Evolutionary conservation across 2,113 vertebrate species (phyloP).

Genomic region (Melanotaenia duboulayi): DNA sequence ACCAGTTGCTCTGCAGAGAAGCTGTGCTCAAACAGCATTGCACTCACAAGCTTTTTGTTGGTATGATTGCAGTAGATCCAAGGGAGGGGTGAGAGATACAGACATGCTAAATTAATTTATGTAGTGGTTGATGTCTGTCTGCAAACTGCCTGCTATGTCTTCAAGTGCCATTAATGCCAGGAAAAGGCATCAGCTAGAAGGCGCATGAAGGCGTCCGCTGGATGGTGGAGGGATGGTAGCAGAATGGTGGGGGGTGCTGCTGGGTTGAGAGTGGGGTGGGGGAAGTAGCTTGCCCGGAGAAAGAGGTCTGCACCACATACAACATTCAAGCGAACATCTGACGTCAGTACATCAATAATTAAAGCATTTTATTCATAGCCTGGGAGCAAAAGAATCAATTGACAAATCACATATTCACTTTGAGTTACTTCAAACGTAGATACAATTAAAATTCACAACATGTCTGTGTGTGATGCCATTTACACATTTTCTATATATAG

Average conservation of each 20-base stretch:
- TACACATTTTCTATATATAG: conserved; percentile 75
- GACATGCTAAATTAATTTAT: conserved; percentile 46
- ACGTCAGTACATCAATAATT: conserved; percentile 87
- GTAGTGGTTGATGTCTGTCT: conserved; percentile 67
- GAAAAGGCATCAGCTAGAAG: conserved; percentile 43
- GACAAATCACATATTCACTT: conserved; percentile 88
- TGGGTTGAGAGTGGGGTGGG: conserved; percentile 60
- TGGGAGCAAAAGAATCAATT: conserved; percentile 84
- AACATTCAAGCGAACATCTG: conserved; percentile 84
- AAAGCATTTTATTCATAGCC: conserved; percentile 88
- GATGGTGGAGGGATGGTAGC: conserved; percentile 25
- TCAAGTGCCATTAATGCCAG: conserved; percentile 72
- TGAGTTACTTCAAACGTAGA: conserved; percentile 83
- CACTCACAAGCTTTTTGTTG: conserved; percentile 51
- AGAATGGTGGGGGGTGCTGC: conserved; percentile 27
- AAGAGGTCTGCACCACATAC: conserved; percentile 84
- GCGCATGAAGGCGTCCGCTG: conserved; percentile 52
- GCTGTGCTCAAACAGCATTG: conserved; percentile 49
- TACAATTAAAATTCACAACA: conserved; percentile 80
- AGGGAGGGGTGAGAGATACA: conserved; percentile 13
- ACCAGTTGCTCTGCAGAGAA: conserved; percentile 52
- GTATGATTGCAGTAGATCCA: conserved; percentile 38
- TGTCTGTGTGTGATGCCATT: conserved; percentile 47
- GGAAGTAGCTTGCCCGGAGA: conserved; percentile 76
- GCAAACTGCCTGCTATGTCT: conserved; percentile 65